These are phyloP conservation scores for Scarus forsteni DNA, from an alignment of 2,797 vertebrate species.

Conservation along the genomic window DNA sequence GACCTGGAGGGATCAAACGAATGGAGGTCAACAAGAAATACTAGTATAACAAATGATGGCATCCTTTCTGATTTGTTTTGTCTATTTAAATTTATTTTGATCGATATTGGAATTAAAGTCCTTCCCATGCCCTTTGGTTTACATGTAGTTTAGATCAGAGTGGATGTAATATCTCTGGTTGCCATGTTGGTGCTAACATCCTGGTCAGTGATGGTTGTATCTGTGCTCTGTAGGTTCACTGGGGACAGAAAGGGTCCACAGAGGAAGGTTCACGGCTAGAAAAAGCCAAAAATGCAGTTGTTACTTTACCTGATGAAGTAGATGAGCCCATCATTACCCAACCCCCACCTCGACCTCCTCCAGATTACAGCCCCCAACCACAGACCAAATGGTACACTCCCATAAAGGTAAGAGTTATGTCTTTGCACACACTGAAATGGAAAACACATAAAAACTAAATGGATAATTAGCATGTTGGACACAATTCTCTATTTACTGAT, in stretches of 20 bases:
- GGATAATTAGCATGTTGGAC: neutral
- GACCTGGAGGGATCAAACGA: slow-evolving; percentile 81
- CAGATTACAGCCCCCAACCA: slow-evolving; percentile 76
- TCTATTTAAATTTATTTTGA: neutral
- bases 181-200: neutral
- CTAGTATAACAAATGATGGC: too few relatives aligned
- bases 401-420: slow-evolving; percentile 89
- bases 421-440: neutral
- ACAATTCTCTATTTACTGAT: neutral
- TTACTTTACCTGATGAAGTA: slow-evolving; percentile 89
- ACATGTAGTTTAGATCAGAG: neutral
- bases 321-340: slow-evolving; percentile 84
- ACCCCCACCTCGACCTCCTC: slow-evolving; percentile 83
- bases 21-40: slow-evolving; percentile 90
- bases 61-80: too few relatives aligned
- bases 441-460: neutral
- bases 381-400: slow-evolving; percentile 96
- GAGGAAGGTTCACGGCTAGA: slow-evolving; percentile 95
- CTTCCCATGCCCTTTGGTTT: neutral
- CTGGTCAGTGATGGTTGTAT: neutral
- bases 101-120: neutral
- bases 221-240: slow-evolving; percentile 87
- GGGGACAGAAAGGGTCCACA: slow-evolving; percentile 97
- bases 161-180: neutral
- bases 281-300: slow-evolving; percentile 96